These are phyloP conservation scores for Gonocerus acuteangulatus DNA, from an alignment of 2,888 invertebrate genomes.

Conservation along the genomic window DNA sequence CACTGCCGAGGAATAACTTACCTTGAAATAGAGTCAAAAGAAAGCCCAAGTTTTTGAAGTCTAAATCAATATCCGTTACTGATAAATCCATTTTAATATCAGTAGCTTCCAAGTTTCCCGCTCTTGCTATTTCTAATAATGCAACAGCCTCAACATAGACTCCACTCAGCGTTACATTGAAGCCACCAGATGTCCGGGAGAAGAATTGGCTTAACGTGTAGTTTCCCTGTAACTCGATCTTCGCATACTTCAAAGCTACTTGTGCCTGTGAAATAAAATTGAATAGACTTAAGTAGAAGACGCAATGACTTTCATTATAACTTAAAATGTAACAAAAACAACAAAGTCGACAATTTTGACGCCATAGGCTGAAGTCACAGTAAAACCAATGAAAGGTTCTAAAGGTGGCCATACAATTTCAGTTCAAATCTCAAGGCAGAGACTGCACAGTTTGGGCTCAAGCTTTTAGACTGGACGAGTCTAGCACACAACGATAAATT, in stretches of 20 bases:
- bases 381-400: too few relatives aligned
- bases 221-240: constrained; percentile 61
- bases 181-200: constrained; percentile 55
- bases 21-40: constrained; percentile 63
- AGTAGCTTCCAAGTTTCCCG: constrained; percentile 68
- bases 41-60: constrained; percentile 75
- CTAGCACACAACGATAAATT: too few relatives aligned
- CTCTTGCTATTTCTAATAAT: constrained; percentile 61
- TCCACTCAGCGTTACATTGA: constrained; percentile 63
- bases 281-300: neutral
- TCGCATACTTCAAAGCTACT: constrained; percentile 61
- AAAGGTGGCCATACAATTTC: too few relatives aligned
- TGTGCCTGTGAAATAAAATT: constrained; percentile 51
- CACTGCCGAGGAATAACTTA: constrained; percentile 12
- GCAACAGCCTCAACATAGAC: constrained; percentile 63
- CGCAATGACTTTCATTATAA: too few relatives aligned
- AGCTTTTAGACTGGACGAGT: too few relatives aligned
- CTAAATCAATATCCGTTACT: constrained; percentile 66
- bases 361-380: too few relatives aligned
- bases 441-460: too few relatives aligned
- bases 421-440: too few relatives aligned
- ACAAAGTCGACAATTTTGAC: too few relatives aligned
- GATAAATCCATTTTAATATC: constrained; percentile 71
- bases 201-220: constrained; percentile 67
- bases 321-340: too few relatives aligned